A percentile compares a stretch with the other conserved stretches of the same genome.
Conservation (phyloP, 2,113 vertebrate genomes). For the Glaucidium brasilianum region DNA sequence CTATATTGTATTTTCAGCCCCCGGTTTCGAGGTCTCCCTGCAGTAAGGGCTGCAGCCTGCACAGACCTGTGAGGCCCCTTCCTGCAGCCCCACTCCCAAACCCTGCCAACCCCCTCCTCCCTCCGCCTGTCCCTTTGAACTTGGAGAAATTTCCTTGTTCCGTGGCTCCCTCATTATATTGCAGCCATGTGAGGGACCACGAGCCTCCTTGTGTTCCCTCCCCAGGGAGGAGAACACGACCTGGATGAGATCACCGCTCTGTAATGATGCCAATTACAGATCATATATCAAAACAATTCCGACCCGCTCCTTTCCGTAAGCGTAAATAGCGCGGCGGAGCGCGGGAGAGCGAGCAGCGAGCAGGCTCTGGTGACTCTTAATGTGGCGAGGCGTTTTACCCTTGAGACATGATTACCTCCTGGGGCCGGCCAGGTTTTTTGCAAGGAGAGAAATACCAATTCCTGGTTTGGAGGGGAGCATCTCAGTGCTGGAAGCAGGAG, state of each 20-base stretch:
- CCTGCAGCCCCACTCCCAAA: neutral
- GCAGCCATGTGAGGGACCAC: conserved; percentile 1
- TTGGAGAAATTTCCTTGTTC: conserved; percentile 36
- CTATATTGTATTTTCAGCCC: neutral
- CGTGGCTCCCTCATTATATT: conserved; percentile 42
- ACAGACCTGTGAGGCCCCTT: neutral
- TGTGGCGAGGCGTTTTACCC: neutral
- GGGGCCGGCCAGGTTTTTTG: neutral
- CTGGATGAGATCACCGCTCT: conserved; percentile 72
- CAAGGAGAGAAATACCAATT: neutral
- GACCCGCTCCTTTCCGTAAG: conserved; percentile 25
- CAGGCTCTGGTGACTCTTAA: neutral
- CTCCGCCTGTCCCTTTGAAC: conserved; percentile 45
- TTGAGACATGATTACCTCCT: conserved; percentile 12
- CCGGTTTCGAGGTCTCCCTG: neutral
- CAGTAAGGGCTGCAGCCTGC: neutral
- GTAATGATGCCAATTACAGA: conserved; percentile 72
- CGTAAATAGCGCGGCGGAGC: neutral
- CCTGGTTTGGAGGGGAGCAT: neutral
- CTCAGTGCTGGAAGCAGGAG: neutral
- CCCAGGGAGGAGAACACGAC: conserved; percentile 41
- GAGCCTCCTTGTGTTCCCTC: conserved; percentile 38
- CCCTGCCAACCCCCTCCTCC: conserved; percentile 1
- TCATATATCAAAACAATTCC: conserved; percentile 72
- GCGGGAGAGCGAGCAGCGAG: neutral